Base-by-base conservation (phyloP, 2,797 vertebrate species). In the Alcedo quadribrachys region DNA sequence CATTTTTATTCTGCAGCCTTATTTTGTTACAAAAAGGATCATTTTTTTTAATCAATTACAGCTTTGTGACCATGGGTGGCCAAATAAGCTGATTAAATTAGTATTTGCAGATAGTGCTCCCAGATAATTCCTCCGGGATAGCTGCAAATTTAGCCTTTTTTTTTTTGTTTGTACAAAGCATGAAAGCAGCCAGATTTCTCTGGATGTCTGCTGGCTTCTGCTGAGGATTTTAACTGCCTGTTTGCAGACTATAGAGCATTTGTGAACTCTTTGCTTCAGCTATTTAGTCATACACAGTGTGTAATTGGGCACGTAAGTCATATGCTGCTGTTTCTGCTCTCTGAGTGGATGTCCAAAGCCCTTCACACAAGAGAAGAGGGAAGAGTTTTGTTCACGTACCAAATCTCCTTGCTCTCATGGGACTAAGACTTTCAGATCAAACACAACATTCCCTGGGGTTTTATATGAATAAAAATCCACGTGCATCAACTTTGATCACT, bases 31-130 rank as follows among this genome's bases (percentile, higher is more conserved):
- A 37, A 75, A 89, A 92, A 85, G 73, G 71, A 90, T 93, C 16
- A 82, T 94, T 96, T 95, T 93, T 94, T 95, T 94, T 94, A 96
- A 96, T 90, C 94, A 93, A 73, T 92, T 92, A 94, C 87, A 91
- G 83, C 81, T 88, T 86, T 89, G 92, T 91, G 85, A 88, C 81
- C 91, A 24, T 27, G 57, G 81, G 54, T 85, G 94, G 94, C 68
- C 87, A 80, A 95, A 93, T 89, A 93, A 94, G 83, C 37, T 82
- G 92, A 94, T 96, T 87, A 86, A 93, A 96, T 92, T 89, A 92
- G 93, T 92, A 94, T 85, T 91, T 88, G 91, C 81, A 93, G 94
- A 95, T 92, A 91, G 65, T 30, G 65, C 78, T 89, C 79, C 66
- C 73, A 67, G 90, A 94, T 91, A 85, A 92, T 67, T 93, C 92